Evolutionary conservation across 2,888 invertebrate species (phyloP).

Genomic region (Acanthosepion esculentum): DNA sequence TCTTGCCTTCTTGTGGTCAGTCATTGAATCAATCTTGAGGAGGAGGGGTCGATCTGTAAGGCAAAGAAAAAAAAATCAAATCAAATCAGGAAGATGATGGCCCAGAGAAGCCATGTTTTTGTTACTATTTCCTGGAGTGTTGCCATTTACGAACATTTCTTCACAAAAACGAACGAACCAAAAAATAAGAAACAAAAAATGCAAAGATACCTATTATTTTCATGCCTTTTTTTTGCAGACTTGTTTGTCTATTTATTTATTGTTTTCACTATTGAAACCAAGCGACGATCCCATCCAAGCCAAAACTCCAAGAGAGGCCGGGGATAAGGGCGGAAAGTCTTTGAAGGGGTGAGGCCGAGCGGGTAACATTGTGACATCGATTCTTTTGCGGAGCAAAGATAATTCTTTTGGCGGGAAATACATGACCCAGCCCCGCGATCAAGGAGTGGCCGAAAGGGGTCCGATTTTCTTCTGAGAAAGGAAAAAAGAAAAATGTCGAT

Average conservation of each 20-base stretch:
- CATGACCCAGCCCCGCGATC: background rate
- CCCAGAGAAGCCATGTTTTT: no score
- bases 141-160: no score
- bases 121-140: no score
- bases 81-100: no score
- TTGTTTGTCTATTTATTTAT: background rate
- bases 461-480: background rate
- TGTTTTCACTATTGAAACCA: background rate
- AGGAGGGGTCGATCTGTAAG: no score
- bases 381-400: background rate
- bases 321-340: background rate
- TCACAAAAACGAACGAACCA: no score
- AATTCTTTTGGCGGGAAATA: background rate
- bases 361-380: background rate
- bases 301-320: background rate
- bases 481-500: background rate
- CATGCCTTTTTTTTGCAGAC: no score
- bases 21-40: no score
- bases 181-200: no score
- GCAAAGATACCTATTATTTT: no score
- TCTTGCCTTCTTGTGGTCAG: no score
- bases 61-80: no score
- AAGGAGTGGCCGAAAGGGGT: conserved; percentile 2
- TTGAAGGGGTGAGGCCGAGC: background rate
- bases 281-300: conserved; percentile 15